These are phyloP conservation scores for Yponomeuta sedellus DNA, from an alignment of 2,888 invertebrate species.

Conservation along the genomic window DNA sequence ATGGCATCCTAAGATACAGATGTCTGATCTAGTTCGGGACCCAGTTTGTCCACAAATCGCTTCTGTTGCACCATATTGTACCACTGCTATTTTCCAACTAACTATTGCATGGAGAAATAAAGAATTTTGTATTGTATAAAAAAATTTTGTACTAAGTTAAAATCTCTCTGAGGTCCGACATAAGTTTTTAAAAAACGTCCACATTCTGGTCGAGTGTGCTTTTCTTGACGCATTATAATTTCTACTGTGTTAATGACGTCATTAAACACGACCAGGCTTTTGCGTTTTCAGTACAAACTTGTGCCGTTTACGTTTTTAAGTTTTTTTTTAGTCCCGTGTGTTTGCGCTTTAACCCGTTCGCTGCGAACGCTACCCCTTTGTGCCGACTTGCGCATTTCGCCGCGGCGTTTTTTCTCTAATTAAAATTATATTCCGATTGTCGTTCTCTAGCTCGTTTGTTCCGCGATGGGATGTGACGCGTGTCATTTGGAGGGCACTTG, in stretches of 20 bases:
- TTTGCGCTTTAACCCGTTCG: neutral
- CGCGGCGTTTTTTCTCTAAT: conserved; percentile 73
- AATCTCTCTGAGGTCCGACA: no score
- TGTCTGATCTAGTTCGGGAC: no score
- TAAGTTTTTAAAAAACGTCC: no score
- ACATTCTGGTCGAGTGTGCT: neutral
- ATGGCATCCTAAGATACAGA: no score
- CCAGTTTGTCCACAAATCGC: no score
- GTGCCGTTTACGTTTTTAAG: no score
- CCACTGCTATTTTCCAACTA: no score
- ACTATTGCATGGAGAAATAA: no score
- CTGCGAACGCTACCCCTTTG: conserved; percentile 34
- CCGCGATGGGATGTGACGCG: conserved; percentile 58
- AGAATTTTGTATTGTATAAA: no score
- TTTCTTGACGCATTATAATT: neutral
- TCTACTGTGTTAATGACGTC: neutral
- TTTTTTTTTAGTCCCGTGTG: neutral
- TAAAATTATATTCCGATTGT: conserved; percentile 75
- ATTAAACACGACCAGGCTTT: neutral
- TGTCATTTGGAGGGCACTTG: conserved; percentile 63
- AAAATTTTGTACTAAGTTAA: no score
- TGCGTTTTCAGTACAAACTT: neutral
- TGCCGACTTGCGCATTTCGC: conserved; percentile 49
- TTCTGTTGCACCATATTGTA: no score
- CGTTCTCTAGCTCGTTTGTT: conserved; percentile 67